These are phyloP conservation scores for Yponomeuta cagnagella DNA, from an alignment of 2,888 invertebrate genomes.

Conservation along the genomic window DNA sequence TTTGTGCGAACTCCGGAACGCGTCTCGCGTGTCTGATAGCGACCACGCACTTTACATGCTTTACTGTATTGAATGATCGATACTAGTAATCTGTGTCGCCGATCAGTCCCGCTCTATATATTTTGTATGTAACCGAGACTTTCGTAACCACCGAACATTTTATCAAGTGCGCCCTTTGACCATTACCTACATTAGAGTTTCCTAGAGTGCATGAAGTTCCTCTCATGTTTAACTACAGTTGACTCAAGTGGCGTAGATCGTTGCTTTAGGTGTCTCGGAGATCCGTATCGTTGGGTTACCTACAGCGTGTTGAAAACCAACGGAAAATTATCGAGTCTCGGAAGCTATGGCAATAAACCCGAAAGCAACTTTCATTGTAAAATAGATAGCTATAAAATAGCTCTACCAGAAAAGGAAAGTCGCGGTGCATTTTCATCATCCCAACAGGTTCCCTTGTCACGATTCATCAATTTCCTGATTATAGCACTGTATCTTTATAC, in stretches of 20 bases:
- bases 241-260: no score
- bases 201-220: no score
- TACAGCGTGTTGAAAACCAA: no score
- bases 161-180: background rate
- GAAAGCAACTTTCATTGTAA: conserved; percentile 8
- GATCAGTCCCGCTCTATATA: background rate
- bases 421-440: conserved; percentile 30
- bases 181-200: no score
- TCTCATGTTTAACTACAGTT: no score
- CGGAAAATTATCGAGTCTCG: no score
- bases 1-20: background rate
- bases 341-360: background rate
- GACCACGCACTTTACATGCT: background rate
- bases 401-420: conserved; percentile 33
- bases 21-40: background rate
- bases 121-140: background rate
- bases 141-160: conserved; percentile 10
- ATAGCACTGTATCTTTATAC: conserved; percentile 17
- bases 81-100: background rate
- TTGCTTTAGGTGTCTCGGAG: no score
- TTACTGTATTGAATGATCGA: background rate
- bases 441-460: conserved; percentile 31
- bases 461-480: conserved; percentile 32
- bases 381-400: conserved; percentile 1
- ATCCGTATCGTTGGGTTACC: no score